A percentile compares a stretch with the other conserved stretches of the same genome.
These are phyloP conservation scores for Entelurus aequoreus DNA, from an alignment of 2,113 vertebrate genomes.

Conservation along the genomic window DNA sequence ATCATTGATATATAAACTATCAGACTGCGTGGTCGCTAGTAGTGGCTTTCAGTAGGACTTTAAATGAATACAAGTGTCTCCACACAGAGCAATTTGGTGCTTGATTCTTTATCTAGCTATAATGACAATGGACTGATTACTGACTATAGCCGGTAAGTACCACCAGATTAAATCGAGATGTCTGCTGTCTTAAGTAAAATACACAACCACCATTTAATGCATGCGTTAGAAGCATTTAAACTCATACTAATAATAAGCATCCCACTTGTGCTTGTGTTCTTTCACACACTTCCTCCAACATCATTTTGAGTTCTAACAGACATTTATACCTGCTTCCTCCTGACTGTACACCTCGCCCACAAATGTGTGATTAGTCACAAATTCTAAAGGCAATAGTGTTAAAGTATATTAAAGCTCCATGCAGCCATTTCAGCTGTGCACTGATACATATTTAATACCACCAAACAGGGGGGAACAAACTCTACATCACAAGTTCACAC, in stretches of 20 bases:
- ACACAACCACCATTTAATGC: not conserved
- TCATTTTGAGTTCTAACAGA: conserved; percentile 5
- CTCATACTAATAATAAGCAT: conserved; percentile 6
- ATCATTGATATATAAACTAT: no score
- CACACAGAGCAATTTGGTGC: conserved; percentile 9
- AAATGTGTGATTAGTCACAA: not conserved
- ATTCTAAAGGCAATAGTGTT: not conserved
- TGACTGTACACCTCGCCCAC: not conserved
- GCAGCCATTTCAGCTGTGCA: not conserved
- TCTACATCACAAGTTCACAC: no score
- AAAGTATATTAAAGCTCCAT: not conserved
- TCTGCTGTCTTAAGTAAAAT: not conserved
- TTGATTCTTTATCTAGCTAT: no score
- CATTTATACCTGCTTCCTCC: conserved; percentile 23
- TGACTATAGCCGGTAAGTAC: no score
- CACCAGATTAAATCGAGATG: not conserved
- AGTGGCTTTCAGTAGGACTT: no score
- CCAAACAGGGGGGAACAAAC: no score
- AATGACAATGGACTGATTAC: no score
- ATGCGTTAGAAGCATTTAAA: not conserved
- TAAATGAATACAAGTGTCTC: conserved; percentile 9
- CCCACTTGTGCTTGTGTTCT: not conserved
- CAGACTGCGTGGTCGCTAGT: no score
- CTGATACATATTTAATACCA: not conserved
- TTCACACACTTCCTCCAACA: not conserved